Evolutionary conservation across 2,113 vertebrate species (phyloP).

Genomic region (Neotragus pygmaeus): DNA sequence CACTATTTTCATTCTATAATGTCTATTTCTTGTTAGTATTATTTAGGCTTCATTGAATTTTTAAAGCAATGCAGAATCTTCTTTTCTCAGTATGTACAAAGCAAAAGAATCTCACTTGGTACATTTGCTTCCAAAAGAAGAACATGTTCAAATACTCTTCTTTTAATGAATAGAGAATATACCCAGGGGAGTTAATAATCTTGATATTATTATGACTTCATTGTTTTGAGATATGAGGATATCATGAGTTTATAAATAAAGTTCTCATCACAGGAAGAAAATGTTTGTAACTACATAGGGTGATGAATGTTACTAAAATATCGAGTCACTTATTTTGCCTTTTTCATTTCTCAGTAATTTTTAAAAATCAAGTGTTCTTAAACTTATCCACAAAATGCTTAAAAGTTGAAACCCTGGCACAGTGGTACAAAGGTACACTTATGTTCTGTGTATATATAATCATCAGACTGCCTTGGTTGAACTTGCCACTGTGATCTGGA

Average conservation of each 20-base stretch:
- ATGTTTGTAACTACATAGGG: neutral
- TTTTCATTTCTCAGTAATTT: neutral
- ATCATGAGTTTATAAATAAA: neutral
- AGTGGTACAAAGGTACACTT: neutral
- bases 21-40: neutral
- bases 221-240: neutral
- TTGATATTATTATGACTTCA: neutral
- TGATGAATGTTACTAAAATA: neutral
- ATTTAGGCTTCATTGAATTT: neutral
- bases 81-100: neutral
- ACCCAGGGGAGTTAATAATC: neutral
- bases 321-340: neutral
- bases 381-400: neutral
- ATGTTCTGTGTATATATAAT: neutral
- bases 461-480: neutral
- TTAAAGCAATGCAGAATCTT: neutral
- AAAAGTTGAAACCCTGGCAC: neutral
- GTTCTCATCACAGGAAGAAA: neutral
- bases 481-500: neutral
- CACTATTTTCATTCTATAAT: neutral
- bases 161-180: neutral
- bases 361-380: neutral
- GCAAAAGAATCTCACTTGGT: neutral
- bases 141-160: neutral
- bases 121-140: neutral